Evolutionary conservation across 2,888 invertebrate genomes (phyloP), one percentile per base, ranked within the genome.

Genomic region (Microplitis manilae): DNA sequence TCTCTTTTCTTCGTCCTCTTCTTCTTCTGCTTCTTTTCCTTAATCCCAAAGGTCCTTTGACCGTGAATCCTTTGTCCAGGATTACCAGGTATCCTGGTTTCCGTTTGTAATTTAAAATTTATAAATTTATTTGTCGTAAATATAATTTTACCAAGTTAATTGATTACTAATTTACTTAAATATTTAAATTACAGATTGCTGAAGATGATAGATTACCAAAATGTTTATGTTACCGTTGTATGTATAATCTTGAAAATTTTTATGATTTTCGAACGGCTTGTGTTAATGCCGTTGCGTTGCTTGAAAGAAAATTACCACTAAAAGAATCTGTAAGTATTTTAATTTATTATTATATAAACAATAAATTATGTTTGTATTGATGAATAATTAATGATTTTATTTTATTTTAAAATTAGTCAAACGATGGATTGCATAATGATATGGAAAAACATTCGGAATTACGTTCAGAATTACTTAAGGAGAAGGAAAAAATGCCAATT

Each of bases 181-280:
- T 39, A 77, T 70, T 69, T 65, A 75, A 78, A 69, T 87, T 87
- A 7, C 86, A 91, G 91, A 89, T 91, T 67, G 86, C 86, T 15
- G 90, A 91, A 79, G 85, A 89, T 81, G 91, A 91, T 82, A 82
- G 87, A 17, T 83, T 90, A 74, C 91, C 91, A 73, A 91, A 91
- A 84, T 90, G 89, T 78, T 83, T 91, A 68, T 91, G 91, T 85
- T 91, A 90, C 83, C 87, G 90, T 75, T 91, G 91, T 82, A 90
- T 91, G 87, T 90, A 89, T 86, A 90, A 90, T 83, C 84, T 91
- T 84, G 91, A 91, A 83, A 91, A 90, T 81, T 91, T 91, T 85
- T 91, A 90, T 82, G 91, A 91, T 83, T 91, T 91, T 81, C 87
- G 91, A 79, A 90, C 89, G 67, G 89, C 90, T 50, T 91, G 91